Percentiles rank a stretch among this genome's conserved stretches.
Conservation (phyloP, 1,140 invertebrate species). For the Procambarus virginalis region DNA sequence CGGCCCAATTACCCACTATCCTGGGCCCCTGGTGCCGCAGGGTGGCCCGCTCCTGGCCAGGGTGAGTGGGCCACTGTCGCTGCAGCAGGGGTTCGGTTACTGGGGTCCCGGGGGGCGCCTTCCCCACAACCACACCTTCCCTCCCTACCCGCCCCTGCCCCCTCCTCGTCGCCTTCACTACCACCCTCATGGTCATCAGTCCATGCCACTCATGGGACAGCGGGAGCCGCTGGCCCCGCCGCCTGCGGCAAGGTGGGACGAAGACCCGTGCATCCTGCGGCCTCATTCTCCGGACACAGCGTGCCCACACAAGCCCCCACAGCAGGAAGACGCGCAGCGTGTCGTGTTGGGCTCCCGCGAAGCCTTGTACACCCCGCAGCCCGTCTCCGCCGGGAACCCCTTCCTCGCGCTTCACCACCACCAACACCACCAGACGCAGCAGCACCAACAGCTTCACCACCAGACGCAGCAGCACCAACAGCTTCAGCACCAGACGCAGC, state of each 20-base stretch:
- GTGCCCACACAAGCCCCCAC: constrained; percentile 49
- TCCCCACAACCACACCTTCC: constrained; percentile 24
- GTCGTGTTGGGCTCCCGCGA: constrained; percentile 49
- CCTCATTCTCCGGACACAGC: constrained; percentile 51
- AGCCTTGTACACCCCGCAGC: not conserved
- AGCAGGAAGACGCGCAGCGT: constrained; percentile 59
- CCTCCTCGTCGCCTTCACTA: constrained; percentile 43
- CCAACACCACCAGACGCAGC: not conserved
- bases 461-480: constrained; percentile 2
- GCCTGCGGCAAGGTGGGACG: constrained; percentile 60
- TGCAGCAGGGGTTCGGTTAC: constrained; percentile 32
- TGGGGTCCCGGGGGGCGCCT: not conserved
- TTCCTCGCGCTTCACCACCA: not conserved
- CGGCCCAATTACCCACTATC: not conserved
- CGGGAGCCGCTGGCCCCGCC: constrained; percentile 33
- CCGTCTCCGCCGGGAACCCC: constrained; percentile 37
- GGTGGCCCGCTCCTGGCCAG: constrained; percentile 19
- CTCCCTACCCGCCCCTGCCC: constrained; percentile 22
- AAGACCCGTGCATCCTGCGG: constrained; percentile 61
- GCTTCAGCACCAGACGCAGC: not conserved
- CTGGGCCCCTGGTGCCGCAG: not conserved
- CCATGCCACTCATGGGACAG: constrained; percentile 21
- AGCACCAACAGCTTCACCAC: not conserved
- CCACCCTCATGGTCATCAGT: constrained; percentile 53
- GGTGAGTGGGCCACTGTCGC: constrained; percentile 27